Evolutionary conservation across 2,797 vertebrate genomes (phyloP), one percentile per base, ranked within the genome.

Genomic region (Lagocephalus sceleratus): DNA sequence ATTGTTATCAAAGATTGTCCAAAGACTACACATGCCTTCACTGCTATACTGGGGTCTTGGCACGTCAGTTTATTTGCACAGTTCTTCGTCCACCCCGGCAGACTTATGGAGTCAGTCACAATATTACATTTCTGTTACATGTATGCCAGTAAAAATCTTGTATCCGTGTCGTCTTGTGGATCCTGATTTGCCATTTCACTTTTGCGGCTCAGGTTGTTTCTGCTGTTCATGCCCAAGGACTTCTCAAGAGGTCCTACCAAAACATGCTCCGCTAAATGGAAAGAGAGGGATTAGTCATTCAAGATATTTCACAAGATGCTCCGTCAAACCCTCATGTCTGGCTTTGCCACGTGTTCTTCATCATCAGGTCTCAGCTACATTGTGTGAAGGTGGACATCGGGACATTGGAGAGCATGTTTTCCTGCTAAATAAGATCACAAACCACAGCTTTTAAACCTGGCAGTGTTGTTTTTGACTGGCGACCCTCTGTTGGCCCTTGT

Each of bases 1-100:
- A 84, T 89, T 86, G 81, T 88, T 87, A 88, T 88, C 85, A 79
- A 72, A 65, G 71, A 75, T 71, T 74, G 81, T 88, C 86, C 86
- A 87, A 87, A 81, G 85, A 82, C 81, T 84, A 86, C 84, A 87
- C 74, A 76, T 79, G 74, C 81, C 74, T 83, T 75, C 71, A 79
- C 68, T 77, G 81, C 81, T 81, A 76, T 71, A 83, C 77, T 66
- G 69, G 75, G 75, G 59, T 82, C 68, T 71, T 80, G 81, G 82
- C 78, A 79, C 54, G 9, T 56, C 54, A 39, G 40, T 32, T 15
- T 90, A 74, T 88, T 85, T 85, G 76, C 75, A 78, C 78, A 86
- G 79, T 75, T 75, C 63, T 68, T 81, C 66, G 32, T 75, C 68
- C 67, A 57, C 75, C 64, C 61, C 49, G 63, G 64, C 71, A 68